A percentile compares a stretch with the other conserved stretches of the same genome.
phyloP scores from a whole-genome alignment of 1,140 invertebrate genomes.

The Papilio aristodemus region DNA sequence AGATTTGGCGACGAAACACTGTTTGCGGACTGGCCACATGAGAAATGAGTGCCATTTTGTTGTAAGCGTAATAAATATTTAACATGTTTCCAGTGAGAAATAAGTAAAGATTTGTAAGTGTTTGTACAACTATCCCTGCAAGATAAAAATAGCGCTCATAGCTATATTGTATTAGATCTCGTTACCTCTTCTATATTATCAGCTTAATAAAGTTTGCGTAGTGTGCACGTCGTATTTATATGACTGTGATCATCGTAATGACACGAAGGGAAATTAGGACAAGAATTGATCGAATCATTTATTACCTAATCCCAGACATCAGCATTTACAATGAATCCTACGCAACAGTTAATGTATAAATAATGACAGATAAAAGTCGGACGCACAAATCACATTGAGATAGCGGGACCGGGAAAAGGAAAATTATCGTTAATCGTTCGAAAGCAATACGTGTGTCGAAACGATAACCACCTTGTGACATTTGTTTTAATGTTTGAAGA shows the following conservation, averaged over 20 bases:
- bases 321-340: neutral
- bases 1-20: no score
- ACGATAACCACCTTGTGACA: neutral
- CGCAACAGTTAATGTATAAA: slow-evolving; percentile 27
- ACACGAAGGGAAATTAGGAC: neutral
- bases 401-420: slow-evolving; percentile 4
- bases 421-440: slow-evolving; percentile 21
- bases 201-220: no score
- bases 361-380: slow-evolving; percentile 16
- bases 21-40: no score
- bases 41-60: no score
- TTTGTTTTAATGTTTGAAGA: neutral
- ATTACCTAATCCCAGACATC: slow-evolving; percentile 20
- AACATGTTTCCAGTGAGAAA: no score
- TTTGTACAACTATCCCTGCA: no score
- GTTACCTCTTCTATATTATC: no score
- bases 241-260: neutral
- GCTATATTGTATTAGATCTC: no score
- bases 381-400: slow-evolving; percentile 18
- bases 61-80: no score
- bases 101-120: no score
- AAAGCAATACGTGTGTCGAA: slow-evolving; percentile 28
- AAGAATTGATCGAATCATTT: slow-evolving; percentile 9
- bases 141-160: no score
- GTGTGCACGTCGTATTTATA: neutral